Percentiles rank a stretch among this genome's conserved stretches.
phyloP scores from a whole-genome alignment of 1,140 invertebrate genomes.

The Drosophila nigromelanica region DNA sequence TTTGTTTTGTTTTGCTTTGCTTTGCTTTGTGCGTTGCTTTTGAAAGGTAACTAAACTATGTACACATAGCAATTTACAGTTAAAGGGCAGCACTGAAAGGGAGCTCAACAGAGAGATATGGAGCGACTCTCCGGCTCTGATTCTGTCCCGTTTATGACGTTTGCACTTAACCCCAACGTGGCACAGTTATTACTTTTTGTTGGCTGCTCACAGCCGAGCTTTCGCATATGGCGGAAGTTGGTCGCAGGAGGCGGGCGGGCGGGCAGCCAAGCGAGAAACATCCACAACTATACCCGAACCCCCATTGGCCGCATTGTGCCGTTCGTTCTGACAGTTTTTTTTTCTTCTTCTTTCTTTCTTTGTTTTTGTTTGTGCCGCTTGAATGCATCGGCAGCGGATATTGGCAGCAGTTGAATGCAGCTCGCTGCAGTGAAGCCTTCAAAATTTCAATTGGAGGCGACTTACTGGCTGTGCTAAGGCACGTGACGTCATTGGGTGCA shows the following conservation, averaged over 20 bases:
- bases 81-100: conserved; percentile 58
- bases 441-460: conserved; percentile 25
- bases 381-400: conserved; percentile 73
- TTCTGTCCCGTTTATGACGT: conserved; percentile 63
- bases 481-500: conserved; percentile 25
- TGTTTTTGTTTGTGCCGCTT: conserved; percentile 56
- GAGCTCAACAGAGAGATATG: conserved; percentile 45
- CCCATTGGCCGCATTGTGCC: conserved; percentile 12
- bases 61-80: conserved; percentile 64
- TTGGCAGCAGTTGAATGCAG: conserved; percentile 52
- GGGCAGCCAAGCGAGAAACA: conserved; percentile 43
- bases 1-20: conserved; percentile 46
- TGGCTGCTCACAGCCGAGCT: conserved; percentile 17
- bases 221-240: conserved; percentile 44
- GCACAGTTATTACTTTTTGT: conserved; percentile 67
- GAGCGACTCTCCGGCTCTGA: conserved; percentile 35
- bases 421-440: conserved; percentile 19
- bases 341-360: conserved; percentile 12
- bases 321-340: conserved; percentile 30
- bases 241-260: background rate
- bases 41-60: conserved; percentile 75
- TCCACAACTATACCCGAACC: conserved; percentile 6
- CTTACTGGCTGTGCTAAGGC: conserved; percentile 24
- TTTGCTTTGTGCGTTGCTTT: conserved; percentile 48
- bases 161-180: conserved; percentile 75